Evolutionary conservation across 2,888 invertebrate species (phyloP), one percentile per base, ranked within the genome.

Genomic region (Drosophila prolongata): DNA sequence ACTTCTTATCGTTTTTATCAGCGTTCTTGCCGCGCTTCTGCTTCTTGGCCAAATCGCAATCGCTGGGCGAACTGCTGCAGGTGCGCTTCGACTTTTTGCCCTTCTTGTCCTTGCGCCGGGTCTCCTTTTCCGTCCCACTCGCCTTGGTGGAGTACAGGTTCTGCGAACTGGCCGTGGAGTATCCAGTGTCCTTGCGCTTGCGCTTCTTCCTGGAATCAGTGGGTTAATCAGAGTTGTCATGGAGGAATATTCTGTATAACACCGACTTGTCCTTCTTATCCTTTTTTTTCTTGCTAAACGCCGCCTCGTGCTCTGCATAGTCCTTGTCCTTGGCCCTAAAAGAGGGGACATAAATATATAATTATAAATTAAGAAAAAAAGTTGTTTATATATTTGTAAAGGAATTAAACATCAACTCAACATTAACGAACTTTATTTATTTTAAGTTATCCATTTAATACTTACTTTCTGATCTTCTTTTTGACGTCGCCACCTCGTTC

Each of bases 151-250:
- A 90, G 59, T 91, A 92, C 1, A 94, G 93, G 70, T 93, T 93
- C 78, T 94, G 94, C 0, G 95, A 95, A 89, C 95, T 95, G 56
- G 94, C 95, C 1, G 95, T 95, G 1, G 95, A 95, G 80, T 95
- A 95, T 11, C 95, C 95, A 0, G 95, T 95, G 81, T 95, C 95
- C 90, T 95, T 95, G 10, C 91, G 90, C 37, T 90, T 92, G 3
- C 90, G 89, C 58, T 90, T 91, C 60, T 91, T 87, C 43, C 91
- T 90, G 14, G 0, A 19, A 49, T 13, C 50, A 34, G 9, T 6
- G 13, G 6, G 3, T 53, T 5, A 24, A n/a, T 6, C 5, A 24
- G 0, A 13, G 8, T 43, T 11, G 1, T 1, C 2, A 1, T 19
- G 8, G 2, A 11, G 2, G 1, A 6, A 13, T 1, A 4, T 9